Percentiles rank a stretch among this genome's conserved stretches.
Evolutionary conservation across 2,888 invertebrate species (phyloP).

Genomic region (Apamea anceps): DNA sequence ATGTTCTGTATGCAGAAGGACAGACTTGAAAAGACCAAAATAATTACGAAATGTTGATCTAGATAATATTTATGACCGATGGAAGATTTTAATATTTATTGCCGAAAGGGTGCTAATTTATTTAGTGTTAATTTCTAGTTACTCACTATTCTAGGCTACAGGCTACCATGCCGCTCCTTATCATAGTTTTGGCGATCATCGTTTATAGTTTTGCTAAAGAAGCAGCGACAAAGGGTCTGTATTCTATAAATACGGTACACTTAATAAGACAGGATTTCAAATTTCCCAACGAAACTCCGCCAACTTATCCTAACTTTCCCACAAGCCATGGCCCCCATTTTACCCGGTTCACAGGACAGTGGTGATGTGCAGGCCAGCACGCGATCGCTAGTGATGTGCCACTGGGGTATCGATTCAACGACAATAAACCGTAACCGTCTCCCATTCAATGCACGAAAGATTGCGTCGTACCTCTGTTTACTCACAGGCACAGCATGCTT

Average conservation of each 20-base stretch:
- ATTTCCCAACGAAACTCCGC: not conserved
- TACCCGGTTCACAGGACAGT: slow-evolving; percentile 81
- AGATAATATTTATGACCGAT: not conserved
- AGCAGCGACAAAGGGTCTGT: not conserved
- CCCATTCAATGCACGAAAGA: slow-evolving; percentile 67
- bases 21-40: not conserved
- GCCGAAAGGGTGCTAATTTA: not conserved
- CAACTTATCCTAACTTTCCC: slow-evolving; percentile 6
- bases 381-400: slow-evolving; percentile 87
- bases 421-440: slow-evolving; percentile 56
- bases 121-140: not conserved
- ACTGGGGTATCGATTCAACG: slow-evolving; percentile 82
- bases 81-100: not conserved
- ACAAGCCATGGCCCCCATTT: slow-evolving; percentile 68
- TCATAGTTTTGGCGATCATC: not conserved
- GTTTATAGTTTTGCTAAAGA: not conserved
- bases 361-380: slow-evolving; percentile 79
- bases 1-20: not conserved
- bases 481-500: slow-evolving; percentile 34
- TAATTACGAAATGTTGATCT: not conserved
- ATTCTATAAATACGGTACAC: not conserved
- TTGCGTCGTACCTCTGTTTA: slow-evolving; percentile 53
- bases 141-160: not conserved
- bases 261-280: not conserved
- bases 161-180: not conserved